These are phyloP conservation scores for Cremastobaeus sp. DNA, from an alignment of 2,888 invertebrate species.

Conservation along the genomic window DNA sequence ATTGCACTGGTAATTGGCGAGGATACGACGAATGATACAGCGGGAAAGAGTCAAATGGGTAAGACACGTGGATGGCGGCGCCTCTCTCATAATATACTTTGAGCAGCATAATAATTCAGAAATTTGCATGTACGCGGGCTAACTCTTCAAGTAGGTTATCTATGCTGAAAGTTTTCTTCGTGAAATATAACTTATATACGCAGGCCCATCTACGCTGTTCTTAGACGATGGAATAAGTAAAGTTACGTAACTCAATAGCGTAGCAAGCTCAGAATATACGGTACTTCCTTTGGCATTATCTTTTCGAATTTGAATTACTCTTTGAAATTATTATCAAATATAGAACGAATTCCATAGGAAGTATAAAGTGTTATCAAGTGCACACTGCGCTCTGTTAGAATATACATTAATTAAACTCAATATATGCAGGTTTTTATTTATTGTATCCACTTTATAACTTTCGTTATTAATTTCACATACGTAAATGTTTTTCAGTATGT, in stretches of 20 bases:
- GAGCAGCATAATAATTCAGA: slow-evolving; percentile 77
- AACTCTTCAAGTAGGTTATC: slow-evolving; percentile 79
- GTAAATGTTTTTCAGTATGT: too few relatives aligned
- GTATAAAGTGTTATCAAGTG: slow-evolving; percentile 52
- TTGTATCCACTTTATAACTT: too few relatives aligned
- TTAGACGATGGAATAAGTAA: slow-evolving; percentile 60
- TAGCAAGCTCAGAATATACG: slow-evolving; percentile 58
- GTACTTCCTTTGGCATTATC: slow-evolving; percentile 68
- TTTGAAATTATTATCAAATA: slow-evolving; percentile 58
- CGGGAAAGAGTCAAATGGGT: slow-evolving; percentile 45
- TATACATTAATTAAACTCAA: too few relatives aligned
- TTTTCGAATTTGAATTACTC: slow-evolving; percentile 72
- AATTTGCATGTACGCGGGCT: slow-evolving; percentile 79
- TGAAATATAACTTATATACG: slow-evolving; percentile 72
- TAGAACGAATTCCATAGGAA: slow-evolving; percentile 47
- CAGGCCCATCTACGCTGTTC: slow-evolving; percentile 61
- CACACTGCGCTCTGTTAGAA: slow-evolving; percentile 3
- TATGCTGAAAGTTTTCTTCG: slow-evolving; percentile 76
- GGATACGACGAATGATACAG: slow-evolving; percentile 48
- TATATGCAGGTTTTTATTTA: too few relatives aligned
- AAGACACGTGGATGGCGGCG: slow-evolving; percentile 53
- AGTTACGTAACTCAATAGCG: slow-evolving; percentile 68
- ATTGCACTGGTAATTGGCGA: slow-evolving; percentile 59
- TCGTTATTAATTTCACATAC: too few relatives aligned
- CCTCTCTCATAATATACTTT: slow-evolving; percentile 67